A percentile compares a stretch with the other conserved stretches of the same genome.
phyloP scores from a whole-genome alignment of 2,888 invertebrate species.

The Lithosia quadra region DNA sequence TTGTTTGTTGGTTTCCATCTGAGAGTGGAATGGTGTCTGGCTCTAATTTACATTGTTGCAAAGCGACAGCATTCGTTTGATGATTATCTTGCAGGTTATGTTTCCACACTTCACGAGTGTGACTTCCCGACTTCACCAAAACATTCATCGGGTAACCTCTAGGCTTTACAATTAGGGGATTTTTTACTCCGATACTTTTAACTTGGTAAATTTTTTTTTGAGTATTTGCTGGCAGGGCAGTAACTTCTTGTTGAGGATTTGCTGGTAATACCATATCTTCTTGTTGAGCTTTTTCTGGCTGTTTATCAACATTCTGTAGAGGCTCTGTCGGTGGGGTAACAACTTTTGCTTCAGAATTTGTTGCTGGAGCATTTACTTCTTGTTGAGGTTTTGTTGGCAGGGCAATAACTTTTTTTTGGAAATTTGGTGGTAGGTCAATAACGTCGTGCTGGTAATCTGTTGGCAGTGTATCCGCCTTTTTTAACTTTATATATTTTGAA shows the following conservation, averaged over 20 bases:
- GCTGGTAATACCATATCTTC: too few relatives aligned
- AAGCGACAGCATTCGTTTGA: not conserved
- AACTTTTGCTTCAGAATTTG: not conserved
- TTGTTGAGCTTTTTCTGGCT: too few relatives aligned
- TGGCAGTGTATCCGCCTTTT: not conserved
- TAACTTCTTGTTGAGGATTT: too few relatives aligned
- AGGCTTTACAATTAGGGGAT: not conserved
- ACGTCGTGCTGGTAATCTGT: not conserved
- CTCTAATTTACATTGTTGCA: not conserved
- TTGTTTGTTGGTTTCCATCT: not conserved
- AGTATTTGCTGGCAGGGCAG: not conserved
- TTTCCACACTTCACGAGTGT: not conserved
- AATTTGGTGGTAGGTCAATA: not conserved
- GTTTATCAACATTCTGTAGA: not conserved
- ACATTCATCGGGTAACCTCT: not conserved
- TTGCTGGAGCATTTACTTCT: not conserved
- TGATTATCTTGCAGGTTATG: not conserved
- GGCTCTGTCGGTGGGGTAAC: not conserved
- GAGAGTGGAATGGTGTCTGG: not conserved
- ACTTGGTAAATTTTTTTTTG: too few relatives aligned
- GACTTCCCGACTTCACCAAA: not conserved
- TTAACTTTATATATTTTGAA: not conserved
- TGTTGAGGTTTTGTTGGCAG: not conserved
- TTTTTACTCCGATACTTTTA: too few relatives aligned
- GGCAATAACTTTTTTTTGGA: not conserved